phyloP scores from a whole-genome alignment of 2,113 vertebrate species.

The Siniperca knerii region DNA sequence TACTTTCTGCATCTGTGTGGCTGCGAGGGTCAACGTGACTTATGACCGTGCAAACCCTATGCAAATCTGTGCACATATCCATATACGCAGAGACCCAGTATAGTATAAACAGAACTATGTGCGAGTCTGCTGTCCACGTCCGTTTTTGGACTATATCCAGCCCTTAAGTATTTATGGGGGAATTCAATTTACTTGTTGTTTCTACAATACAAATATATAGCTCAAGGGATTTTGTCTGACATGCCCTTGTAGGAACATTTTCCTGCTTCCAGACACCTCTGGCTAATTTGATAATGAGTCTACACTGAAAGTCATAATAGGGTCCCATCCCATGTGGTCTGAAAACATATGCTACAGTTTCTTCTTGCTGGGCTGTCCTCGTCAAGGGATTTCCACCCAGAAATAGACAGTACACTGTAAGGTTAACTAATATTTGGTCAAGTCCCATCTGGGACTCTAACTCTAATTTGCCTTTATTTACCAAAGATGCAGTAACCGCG shows the following conservation, averaged over 20 bases:
- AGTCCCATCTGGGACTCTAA: slow-evolving; percentile 3
- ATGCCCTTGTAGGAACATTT: slow-evolving; percentile 3
- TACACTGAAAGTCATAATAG: slow-evolving; percentile 29
- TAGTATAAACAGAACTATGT: too few relatives aligned
- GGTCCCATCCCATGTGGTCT: neutral
- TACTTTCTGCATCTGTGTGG: too few relatives aligned
- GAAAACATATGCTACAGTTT: slow-evolving; percentile 36
- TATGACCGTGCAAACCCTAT: too few relatives aligned
- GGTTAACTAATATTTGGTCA: slow-evolving; percentile 24
- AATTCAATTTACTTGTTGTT: neutral
- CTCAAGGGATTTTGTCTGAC: neutral
- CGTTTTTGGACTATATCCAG: neutral
- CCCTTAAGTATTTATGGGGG: neutral
- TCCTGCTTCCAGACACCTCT: slow-evolving; percentile 1
- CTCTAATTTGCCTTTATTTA: slow-evolving; percentile 9
- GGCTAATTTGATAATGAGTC: slow-evolving; percentile 42
- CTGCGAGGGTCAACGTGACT: too few relatives aligned
- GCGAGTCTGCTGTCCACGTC: neutral
- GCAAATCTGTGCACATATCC: too few relatives aligned
- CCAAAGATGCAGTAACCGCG: neutral
- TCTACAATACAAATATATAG: neutral
- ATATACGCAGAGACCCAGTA: too few relatives aligned
- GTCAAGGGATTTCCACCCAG: slow-evolving; percentile 13
- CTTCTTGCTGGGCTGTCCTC: slow-evolving; percentile 24
- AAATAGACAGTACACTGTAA: slow-evolving; percentile 9